Evolutionary conservation across 2,113 vertebrate genomes (phyloP).

Genomic region (Dolichotis patagonum): DNA sequence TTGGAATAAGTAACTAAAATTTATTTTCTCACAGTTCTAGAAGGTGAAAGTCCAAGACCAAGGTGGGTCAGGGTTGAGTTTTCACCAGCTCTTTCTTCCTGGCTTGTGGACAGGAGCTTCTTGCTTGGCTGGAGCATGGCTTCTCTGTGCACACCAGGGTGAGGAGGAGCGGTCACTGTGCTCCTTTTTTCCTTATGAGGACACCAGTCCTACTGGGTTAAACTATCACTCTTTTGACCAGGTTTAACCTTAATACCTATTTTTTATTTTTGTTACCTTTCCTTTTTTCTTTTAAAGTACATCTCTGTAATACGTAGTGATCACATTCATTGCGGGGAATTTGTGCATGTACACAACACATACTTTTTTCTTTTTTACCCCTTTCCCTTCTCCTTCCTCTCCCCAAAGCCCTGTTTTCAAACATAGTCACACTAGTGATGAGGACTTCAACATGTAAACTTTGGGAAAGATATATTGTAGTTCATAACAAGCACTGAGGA

Average conservation of each 20-base stretch:
- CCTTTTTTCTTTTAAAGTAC: not conserved
- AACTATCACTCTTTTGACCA: not conserved
- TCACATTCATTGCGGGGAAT: not conserved
- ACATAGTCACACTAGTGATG: not conserved
- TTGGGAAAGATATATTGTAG: not conserved
- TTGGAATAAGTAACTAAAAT: not conserved
- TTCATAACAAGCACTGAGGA: not conserved
- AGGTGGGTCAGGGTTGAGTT: not conserved
- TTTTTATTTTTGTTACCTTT: not conserved
- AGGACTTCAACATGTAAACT: not conserved
- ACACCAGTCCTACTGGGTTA: not conserved
- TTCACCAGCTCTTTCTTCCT: not conserved
- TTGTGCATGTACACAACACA: too few relatives aligned
- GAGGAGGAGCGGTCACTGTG: not conserved
- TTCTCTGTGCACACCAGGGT: not conserved
- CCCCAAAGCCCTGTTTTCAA: not conserved
- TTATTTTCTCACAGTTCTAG: not conserved
- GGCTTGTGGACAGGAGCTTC: not conserved
- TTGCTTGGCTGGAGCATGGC: not conserved
- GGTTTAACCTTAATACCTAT: not conserved
- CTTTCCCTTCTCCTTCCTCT: not conserved
- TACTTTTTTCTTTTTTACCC: not conserved
- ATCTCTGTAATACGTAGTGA: not conserved
- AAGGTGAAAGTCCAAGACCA: not conserved
- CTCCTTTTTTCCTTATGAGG: not conserved